Percentiles rank a stretch among this genome's conserved stretches.
Evolutionary conservation across 2,888 invertebrate species (phyloP).

Genomic region (Cremastinae sp.): DNA sequence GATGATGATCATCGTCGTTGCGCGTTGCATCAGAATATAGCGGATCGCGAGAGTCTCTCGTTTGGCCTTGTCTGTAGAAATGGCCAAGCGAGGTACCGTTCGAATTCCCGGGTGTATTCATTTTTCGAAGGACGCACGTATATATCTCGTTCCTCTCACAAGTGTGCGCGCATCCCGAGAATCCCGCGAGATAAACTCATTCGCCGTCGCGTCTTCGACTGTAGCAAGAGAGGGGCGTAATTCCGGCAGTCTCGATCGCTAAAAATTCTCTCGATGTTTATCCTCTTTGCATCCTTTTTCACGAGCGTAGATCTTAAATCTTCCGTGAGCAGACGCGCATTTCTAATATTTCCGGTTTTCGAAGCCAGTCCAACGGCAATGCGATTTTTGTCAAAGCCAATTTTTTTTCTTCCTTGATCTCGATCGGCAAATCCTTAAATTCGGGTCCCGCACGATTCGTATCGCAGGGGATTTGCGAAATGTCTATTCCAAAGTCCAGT

Average conservation of each 20-base stretch:
- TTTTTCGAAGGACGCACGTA: conserved; percentile 57
- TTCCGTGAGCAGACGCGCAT: background rate
- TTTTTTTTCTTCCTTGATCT: background rate
- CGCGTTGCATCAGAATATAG: conserved; percentile 49
- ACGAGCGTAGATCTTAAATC: background rate
- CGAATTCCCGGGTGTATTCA: conserved; percentile 50
- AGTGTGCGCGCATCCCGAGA: conserved; percentile 20
- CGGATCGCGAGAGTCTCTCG: conserved; percentile 53
- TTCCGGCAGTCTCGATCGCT: background rate
- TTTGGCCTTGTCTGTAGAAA: conserved; percentile 55
- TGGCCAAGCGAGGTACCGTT: conserved; percentile 50
- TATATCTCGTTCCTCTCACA: conserved; percentile 9
- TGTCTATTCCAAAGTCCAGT: conserved; percentile 18
- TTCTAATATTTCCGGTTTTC: conserved; percentile 21
- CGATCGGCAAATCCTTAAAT: background rate
- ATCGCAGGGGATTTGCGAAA: background rate
- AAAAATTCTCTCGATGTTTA: background rate
- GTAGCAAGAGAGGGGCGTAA: background rate
- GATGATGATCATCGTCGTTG: conserved; percentile 17
- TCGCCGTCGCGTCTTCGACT: background rate
- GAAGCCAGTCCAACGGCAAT: background rate
- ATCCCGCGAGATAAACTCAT: conserved; percentile 32
- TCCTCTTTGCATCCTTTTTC: background rate
- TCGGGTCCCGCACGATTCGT: conserved; percentile 1
- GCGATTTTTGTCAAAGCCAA: background rate